A percentile compares a stretch with the other conserved stretches of the same genome.
Conservation (phyloP, 37 sponge, comb jelly and placozoan species). For the Chondrilla cf. caribensis region DNA sequence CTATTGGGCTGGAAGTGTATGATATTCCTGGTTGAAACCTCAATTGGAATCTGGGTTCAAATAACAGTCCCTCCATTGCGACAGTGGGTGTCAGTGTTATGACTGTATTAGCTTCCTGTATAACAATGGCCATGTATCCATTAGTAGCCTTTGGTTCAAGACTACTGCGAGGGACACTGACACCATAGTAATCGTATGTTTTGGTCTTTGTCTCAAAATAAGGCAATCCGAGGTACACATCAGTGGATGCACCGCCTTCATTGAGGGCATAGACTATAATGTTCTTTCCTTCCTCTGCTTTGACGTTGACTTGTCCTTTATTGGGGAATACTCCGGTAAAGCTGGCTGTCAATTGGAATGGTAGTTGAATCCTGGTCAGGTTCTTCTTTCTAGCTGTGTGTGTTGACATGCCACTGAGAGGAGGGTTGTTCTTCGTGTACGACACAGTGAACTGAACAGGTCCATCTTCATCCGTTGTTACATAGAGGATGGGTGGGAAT, state of each 20-base stretch:
- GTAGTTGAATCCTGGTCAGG: neutral
- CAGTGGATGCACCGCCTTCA: slow-evolving; percentile 30
- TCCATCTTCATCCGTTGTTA: slow-evolving; percentile 22
- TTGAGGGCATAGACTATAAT: slow-evolving; percentile 49
- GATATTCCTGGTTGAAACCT: no score
- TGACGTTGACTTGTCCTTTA: neutral
- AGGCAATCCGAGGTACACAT: slow-evolving; percentile 51
- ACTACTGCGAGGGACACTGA: neutral
- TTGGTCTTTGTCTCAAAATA: neutral
- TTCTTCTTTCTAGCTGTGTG: neutral
- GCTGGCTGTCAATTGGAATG: neutral
- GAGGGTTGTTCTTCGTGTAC: neutral
- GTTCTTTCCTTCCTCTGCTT: neutral
- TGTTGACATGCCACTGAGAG: no score
- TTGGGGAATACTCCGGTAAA: neutral
- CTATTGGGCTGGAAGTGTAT: no score
- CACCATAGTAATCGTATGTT: slow-evolving; percentile 39
- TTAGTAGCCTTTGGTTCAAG: no score
- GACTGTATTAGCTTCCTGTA: slow-evolving; percentile 37
- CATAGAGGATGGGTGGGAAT: neutral
- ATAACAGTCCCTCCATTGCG: neutral
- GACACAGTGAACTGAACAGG: slow-evolving; percentile 18
- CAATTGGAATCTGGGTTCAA: no score
- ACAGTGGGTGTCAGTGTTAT: slow-evolving; percentile 34
- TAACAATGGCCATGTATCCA: slow-evolving; percentile 30